Percentiles rank a stretch among this genome's conserved stretches.
These are phyloP conservation scores for Danio jaintianensis DNA, from an alignment of 2,797 vertebrate genomes.

Conservation along the genomic window DNA sequence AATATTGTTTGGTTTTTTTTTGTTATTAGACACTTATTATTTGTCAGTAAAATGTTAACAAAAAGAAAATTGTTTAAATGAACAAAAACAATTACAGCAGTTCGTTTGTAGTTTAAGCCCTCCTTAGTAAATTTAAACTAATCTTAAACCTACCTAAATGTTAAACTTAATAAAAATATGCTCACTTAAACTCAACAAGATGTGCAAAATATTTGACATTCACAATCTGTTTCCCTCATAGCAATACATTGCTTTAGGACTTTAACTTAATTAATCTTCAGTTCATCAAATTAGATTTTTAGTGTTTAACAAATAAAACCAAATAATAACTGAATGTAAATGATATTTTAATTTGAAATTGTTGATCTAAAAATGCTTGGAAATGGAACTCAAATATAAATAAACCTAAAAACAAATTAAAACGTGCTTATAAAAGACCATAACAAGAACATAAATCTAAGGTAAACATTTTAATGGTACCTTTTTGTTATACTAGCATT, in stretches of 20 bases:
- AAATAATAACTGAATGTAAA: not conserved
- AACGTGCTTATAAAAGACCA: not conserved
- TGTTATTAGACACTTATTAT: not conserved
- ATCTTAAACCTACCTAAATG: not conserved
- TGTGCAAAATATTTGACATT: conserved; percentile 27
- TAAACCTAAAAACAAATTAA: not conserved
- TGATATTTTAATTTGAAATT: not conserved
- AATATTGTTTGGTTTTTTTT: not conserved
- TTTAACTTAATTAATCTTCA: not conserved
- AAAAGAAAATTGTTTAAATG: not conserved
- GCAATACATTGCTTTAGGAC: not conserved
- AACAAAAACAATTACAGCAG: conserved; percentile 35
- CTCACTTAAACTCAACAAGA: not conserved
- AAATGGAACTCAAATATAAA: not conserved
- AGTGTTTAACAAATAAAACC: not conserved
- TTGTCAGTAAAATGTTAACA: not conserved
- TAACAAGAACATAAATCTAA: not conserved
- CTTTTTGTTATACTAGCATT: not conserved
- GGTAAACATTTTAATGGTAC: not conserved
- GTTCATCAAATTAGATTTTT: not conserved
- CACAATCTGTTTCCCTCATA: not conserved
- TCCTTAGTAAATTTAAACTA: not conserved
- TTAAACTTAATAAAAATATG: not conserved
- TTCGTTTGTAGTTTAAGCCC: conserved; percentile 13
- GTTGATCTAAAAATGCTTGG: not conserved